Percentiles rank a stretch among this genome's conserved stretches.
These are phyloP conservation scores for Parapristionchus giblindavisi DNA, from an alignment of 2,888 invertebrate genomes.

Conservation along the genomic window DNA sequence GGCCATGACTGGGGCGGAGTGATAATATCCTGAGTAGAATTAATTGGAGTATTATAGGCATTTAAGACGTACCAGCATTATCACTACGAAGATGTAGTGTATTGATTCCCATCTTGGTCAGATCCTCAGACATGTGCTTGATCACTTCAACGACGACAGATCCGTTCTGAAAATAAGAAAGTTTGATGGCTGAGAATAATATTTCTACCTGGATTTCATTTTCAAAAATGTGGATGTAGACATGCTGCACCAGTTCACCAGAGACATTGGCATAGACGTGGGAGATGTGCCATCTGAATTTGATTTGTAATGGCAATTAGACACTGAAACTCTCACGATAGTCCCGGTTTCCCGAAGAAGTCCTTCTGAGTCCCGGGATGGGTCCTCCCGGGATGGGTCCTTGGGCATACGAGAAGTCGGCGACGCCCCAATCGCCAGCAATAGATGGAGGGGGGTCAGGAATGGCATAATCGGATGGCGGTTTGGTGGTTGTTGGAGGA, in stretches of 20 bases:
- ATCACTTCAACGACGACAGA: background rate
- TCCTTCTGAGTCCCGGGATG: too few relatives aligned
- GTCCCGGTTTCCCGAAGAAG: too few relatives aligned
- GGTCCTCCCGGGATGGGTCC: background rate
- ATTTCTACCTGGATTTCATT: too few relatives aligned
- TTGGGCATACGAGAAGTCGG: background rate
- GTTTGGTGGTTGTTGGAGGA: background rate
- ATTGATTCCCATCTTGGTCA: background rate
- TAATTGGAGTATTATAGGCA: background rate
- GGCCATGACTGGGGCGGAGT: background rate
- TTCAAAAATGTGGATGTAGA: too few relatives aligned
- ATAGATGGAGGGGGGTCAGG: background rate
- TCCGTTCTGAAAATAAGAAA: too few relatives aligned
- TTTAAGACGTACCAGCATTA: background rate
- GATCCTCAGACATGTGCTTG: conserved; percentile 13
- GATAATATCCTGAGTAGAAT: background rate
- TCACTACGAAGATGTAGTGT: background rate
- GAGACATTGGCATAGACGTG: too few relatives aligned
- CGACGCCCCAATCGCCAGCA: background rate
- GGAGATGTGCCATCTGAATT: too few relatives aligned
- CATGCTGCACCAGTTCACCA: too few relatives aligned
- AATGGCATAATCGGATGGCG: background rate
- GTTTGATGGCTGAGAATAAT: too few relatives aligned
- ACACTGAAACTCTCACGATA: too few relatives aligned
- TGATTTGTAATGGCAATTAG: too few relatives aligned